Percentiles rank a stretch among this genome's conserved stretches.
These are phyloP conservation scores for Lagorchestes hirsutus DNA, from an alignment of 2,797 vertebrate genomes.

Conservation along the genomic window DNA sequence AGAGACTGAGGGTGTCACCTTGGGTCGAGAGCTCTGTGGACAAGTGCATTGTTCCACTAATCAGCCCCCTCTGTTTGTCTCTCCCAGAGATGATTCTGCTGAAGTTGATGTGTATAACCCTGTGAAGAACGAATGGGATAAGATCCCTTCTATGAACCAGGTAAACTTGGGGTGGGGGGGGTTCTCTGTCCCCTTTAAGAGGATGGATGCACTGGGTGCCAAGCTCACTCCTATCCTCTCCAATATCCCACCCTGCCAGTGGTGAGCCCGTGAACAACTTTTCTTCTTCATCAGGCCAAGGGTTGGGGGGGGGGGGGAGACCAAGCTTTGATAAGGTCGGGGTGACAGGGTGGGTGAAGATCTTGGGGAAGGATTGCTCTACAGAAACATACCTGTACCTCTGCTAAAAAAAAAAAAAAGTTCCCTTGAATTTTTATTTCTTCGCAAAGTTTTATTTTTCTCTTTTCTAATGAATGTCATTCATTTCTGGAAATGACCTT, in stretches of 20 bases:
- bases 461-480: background rate
- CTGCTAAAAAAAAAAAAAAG: background rate
- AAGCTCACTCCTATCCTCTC: background rate
- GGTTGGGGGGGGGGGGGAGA: background rate
- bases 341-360: too few species aligned
- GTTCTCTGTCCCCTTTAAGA: background rate
- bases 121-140: constrained; percentile 95
- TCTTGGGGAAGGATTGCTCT: background rate
- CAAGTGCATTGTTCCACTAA: accelerated
- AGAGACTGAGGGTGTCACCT: background rate
- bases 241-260: too few species aligned
- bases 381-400: too few species aligned
- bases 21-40: background rate
- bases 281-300: too few species aligned
- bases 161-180: constrained; percentile 80
- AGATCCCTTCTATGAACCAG: constrained; percentile 97
- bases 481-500: background rate
- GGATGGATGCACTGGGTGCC: background rate
- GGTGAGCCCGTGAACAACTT: background rate
- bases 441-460: background rate
- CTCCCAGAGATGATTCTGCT: constrained; percentile 93
- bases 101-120: constrained; percentile 97
- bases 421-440: background rate
- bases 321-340: background rate
- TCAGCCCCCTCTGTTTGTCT: constrained; percentile 38